Evolutionary conservation across 2,113 vertebrate genomes (phyloP).

Genomic region (Peromyscus californicus): DNA sequence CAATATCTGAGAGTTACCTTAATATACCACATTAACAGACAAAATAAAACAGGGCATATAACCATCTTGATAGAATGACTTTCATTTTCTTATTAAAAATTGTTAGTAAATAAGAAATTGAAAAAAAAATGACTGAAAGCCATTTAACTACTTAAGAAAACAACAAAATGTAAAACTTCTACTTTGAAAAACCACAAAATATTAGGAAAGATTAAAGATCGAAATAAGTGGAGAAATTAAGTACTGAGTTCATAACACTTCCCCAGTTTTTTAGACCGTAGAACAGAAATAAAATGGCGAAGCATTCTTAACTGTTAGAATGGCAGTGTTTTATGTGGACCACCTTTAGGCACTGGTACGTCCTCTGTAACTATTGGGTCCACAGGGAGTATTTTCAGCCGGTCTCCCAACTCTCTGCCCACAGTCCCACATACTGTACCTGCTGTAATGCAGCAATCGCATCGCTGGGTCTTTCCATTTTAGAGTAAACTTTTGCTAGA

Average conservation of each 20-base stretch:
- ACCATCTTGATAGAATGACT: background rate
- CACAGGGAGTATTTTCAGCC: background rate
- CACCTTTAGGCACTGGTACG: background rate
- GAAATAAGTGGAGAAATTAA: background rate
- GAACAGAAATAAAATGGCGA: conserved; percentile 16
- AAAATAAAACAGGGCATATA: background rate
- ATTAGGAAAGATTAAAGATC: conserved; percentile 4
- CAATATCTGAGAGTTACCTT: conserved; percentile 25
- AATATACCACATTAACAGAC: background rate
- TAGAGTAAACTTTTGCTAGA: conserved; percentile 95
- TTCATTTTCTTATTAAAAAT: background rate
- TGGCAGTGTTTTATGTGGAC: background rate
- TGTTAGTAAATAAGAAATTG: background rate
- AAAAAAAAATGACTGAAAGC: conserved; percentile 28
- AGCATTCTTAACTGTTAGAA: background rate
- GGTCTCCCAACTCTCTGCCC: background rate
- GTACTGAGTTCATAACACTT: background rate
- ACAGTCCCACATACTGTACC: conserved; percentile 84
- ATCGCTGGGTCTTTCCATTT: conserved; percentile 92
- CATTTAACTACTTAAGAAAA: background rate
- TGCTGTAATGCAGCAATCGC: conserved; percentile 92
- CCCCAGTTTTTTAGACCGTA: background rate
- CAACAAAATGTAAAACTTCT: background rate
- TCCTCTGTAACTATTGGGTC: background rate
- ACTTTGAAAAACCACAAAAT: background rate